Evolutionary conservation across 2,888 invertebrate genomes (phyloP), one percentile per base, ranked within the genome.

Genomic region (Dugesia japonica): DNA sequence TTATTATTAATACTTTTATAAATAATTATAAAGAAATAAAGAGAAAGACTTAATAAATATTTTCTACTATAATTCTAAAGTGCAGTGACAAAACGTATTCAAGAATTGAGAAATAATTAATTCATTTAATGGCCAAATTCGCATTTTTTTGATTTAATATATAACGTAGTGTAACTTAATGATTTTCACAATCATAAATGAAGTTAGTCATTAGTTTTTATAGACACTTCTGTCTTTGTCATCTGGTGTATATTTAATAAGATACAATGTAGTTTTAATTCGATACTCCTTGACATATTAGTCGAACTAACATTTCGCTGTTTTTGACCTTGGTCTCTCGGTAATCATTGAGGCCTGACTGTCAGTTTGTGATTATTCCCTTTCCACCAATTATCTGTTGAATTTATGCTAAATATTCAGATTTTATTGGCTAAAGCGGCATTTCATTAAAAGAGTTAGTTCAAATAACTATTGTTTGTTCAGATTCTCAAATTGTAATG

Each of bases 391-490:
- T 56, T 56, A 56, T 56, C 56, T 23, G 23, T 4, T 7, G 56
- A 56, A 20, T 56, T 56, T 56, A 56, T 56, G n/a, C 20, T 56
- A 20, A 56, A 56, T n/a, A 9, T 1, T 56, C 56, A n/a, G 23
- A 56, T 56, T 56, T 56, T 56, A 56, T 56, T 56, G 56, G 17
- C 56, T 56, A 56, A 56, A n/a, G 56, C 56, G 56, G 56, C 56
- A 56, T 4, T 56, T 4, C 9, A 56, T 9, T 56, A 56, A 56
- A 56, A 20, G 56, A 56, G 4, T 56, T 4, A 56, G n/a, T 56
- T n/a, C 13, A 4, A 56, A 56, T 56, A 56, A n/a, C 17, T 56
- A 56, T 56, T 56, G 20, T 56, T 31, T 31, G 13, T 23, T 56
- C 17, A n/a, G 56, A 56, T 56, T 4, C 56, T 56, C 4, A 9